Base-by-base conservation (phyloP, 2,888 invertebrate genomes). In the Agonum fuliginosum region DNA sequence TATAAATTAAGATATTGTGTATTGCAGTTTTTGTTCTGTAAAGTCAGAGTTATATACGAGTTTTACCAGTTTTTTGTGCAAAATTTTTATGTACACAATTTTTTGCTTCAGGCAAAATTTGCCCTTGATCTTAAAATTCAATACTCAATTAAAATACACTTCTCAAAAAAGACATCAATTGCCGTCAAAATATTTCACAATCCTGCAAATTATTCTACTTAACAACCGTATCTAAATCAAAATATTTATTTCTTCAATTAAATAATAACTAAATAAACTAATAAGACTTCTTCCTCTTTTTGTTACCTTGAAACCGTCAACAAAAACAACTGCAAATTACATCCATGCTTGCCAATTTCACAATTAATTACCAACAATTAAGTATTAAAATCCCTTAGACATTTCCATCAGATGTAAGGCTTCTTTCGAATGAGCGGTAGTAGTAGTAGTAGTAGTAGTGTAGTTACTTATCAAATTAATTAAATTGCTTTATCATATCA, bases 301-400 rank as follows among this genome's bases (percentile, higher is more conserved):
- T 54, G 54, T 43, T 43, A 48, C 54, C 54, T 54, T 54, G 54
- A 54, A 12, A 24, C 4, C 4, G n/a, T 12, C 12, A 27, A 10
- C 54, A 54, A 54, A 51, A 54, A 22, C n/a, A 22, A n/a, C n/a
- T 1, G 24, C 12, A 54, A 54, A 54, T 54, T 54, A 20, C n/a
- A n/a, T n/a, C 54, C n/a, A 54, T 54, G 22, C 24, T 24, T 54
- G n/a, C 24, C 54, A 54, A 54, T 54, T 54, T 24, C 54, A 54
- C 12, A 54, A 54, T 54, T 54, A 54, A 54, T 54, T 54, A 54
- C 54, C 24, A 54, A 12, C 54, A 54, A 54, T 54, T 54, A 54
- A 24, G 0, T n/a, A 54, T 4, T 12, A 54, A 46, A 20, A 37
- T 37, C 37, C 37, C 37, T 37, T n/a, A 37, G 12, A 37, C 37